Evolutionary conservation across 2,888 invertebrate genomes (phyloP).

Genomic region (Automeris io): DNA sequence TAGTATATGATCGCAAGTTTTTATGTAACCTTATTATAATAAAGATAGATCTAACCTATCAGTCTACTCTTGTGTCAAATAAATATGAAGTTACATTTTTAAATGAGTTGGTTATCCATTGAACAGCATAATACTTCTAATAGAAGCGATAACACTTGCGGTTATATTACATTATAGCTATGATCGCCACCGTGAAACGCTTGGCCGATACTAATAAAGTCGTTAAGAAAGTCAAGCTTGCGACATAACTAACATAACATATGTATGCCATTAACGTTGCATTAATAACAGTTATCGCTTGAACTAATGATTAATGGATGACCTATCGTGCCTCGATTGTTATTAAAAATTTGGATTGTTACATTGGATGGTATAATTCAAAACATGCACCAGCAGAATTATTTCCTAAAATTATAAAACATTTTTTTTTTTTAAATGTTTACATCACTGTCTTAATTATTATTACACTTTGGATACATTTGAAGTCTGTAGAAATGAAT

Average conservation of each 20-base stretch:
- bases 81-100: too few species aligned
- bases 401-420: too few species aligned
- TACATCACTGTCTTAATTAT: too few species aligned
- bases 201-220: constrained; percentile 25
- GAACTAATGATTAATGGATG: constrained; percentile 9
- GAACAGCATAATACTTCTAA: neutral
- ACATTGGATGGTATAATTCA: neutral
- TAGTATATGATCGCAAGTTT: too few species aligned
- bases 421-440: too few species aligned
- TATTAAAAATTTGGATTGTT: constrained; percentile 2
- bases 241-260: constrained; percentile 12
- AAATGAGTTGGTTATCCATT: neutral
- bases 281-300: constrained; percentile 8
- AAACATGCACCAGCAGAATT: neutral
- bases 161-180: constrained; percentile 6
- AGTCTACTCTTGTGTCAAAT: too few species aligned
- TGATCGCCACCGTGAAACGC: constrained; percentile 10
- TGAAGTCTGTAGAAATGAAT: too few species aligned
- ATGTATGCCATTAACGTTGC: constrained; percentile 20
- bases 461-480: too few species aligned
- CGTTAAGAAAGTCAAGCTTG: constrained; percentile 26
- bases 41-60: too few species aligned
- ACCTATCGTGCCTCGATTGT: constrained; percentile 5
- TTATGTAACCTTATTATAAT: too few species aligned
- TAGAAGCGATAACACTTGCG: constrained; percentile 6